Evolutionary conservation across 2,888 invertebrate genomes (phyloP).

Genomic region (Ophion ventricosus): DNA sequence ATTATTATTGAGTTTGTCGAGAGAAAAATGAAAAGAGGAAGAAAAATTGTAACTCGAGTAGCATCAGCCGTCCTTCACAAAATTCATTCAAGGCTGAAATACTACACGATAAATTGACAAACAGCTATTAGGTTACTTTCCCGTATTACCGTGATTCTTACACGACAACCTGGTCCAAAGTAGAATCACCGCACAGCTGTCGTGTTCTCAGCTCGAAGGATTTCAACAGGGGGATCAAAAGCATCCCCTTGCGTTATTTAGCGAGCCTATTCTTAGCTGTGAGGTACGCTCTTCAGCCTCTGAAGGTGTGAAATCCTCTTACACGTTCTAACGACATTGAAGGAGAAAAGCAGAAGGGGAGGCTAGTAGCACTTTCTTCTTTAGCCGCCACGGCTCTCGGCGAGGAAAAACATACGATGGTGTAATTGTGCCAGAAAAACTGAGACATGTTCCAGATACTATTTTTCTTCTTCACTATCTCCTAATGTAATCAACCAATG

Average conservation of each 20-base stretch:
- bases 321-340: conserved; percentile 32
- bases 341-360: neutral
- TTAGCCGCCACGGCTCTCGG: neutral
- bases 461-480: too few species aligned
- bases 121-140: conserved; percentile 26
- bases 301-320: conserved; percentile 25
- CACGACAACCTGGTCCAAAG: neutral
- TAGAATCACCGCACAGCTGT: neutral
- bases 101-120: conserved; percentile 37
- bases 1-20: too few species aligned
- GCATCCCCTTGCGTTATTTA: conserved; percentile 17
- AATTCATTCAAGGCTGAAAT: conserved; percentile 31
- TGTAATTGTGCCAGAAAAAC: neutral
- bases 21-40: neutral
- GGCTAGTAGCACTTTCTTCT: neutral
- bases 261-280: conserved; percentile 4
- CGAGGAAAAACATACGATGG: neutral
- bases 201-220: neutral
- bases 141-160: conserved; percentile 24
- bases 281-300: neutral
- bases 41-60: conserved; percentile 27
- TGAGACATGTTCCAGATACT: too few species aligned
- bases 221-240: conserved; percentile 20
- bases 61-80: neutral
- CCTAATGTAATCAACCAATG: too few species aligned